Conservation (phyloP, 1,140 invertebrate species). For the Cydia strobilella region DNA sequence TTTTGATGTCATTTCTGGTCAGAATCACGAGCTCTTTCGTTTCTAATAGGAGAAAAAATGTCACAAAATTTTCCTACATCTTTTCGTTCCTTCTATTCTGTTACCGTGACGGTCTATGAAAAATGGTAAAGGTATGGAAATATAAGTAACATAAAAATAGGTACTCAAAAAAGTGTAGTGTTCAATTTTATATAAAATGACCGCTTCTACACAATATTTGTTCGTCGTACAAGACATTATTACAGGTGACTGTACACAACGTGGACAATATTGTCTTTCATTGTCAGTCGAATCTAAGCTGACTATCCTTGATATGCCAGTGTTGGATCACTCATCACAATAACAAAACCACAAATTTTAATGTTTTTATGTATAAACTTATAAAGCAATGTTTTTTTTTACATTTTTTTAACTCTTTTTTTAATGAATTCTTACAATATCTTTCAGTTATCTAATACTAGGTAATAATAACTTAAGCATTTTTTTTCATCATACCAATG, state of each 20-base stretch:
- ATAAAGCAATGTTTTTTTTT: slow-evolving; percentile 40
- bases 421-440: slow-evolving; percentile 37
- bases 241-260: slow-evolving; percentile 29
- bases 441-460: slow-evolving; percentile 36
- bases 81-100: no score
- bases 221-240: background rate
- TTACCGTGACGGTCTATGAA: no score
- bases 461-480: slow-evolving; percentile 42
- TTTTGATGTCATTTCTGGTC: no score
- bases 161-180: no score
- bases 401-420: slow-evolving; percentile 44
- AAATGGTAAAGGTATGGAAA: no score
- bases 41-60: no score
- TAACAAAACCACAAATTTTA: slow-evolving; percentile 20
- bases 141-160: no score
- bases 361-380: slow-evolving; percentile 22
- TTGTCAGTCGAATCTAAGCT: slow-evolving; percentile 48
- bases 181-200: no score
- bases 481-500: slow-evolving; percentile 46
- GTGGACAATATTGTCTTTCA: slow-evolving; percentile 67
- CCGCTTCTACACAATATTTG: no score
- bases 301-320: slow-evolving; percentile 50
- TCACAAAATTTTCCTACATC: no score
- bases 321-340: slow-evolving; percentile 29
- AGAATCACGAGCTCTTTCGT: no score